Percentiles rank a stretch among this genome's conserved stretches.
Conservation (phyloP, 1,140 invertebrate genomes). For the Aporrectodea caliginosa region DNA sequence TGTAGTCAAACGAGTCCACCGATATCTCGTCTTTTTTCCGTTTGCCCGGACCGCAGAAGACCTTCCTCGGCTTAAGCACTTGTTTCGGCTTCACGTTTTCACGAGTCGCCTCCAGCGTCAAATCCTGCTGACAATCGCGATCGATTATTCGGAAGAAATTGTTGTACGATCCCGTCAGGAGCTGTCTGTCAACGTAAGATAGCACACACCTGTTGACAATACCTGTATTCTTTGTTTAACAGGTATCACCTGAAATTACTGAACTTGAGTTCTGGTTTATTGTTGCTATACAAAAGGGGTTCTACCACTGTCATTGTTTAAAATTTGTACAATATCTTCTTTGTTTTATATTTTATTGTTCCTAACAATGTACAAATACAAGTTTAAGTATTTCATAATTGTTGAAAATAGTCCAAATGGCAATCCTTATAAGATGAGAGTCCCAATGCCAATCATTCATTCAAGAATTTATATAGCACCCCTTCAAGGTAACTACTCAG, state of each 20-base stretch:
- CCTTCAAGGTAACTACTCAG: too few relatives aligned
- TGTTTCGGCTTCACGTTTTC: conserved; percentile 88
- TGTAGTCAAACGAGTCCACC: conserved; percentile 97
- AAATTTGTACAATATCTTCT: background rate
- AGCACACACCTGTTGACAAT: background rate
- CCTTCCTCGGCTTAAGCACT: conserved; percentile 73
- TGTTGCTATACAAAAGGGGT: background rate
- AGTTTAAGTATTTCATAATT: too few relatives aligned
- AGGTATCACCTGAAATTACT: too few relatives aligned
- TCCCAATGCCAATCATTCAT: too few relatives aligned
- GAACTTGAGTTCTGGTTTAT: too few relatives aligned
- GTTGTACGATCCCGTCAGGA: conserved; percentile 99
- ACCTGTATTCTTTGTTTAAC: too few relatives aligned
- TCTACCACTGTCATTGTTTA: background rate
- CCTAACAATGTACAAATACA: background rate
- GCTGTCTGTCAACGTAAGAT: conserved; percentile 61
- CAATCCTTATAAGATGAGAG: too few relatives aligned
- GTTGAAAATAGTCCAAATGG: too few relatives aligned
- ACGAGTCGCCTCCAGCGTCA: conserved; percentile 68
- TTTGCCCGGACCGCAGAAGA: conserved; percentile 65
- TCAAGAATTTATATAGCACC: too few relatives aligned
- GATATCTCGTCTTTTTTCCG: conserved; percentile 99
- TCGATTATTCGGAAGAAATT: conserved; percentile 99
- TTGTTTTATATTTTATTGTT: background rate
- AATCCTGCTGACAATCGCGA: conserved; percentile 76